These are phyloP conservation scores for Triplophysa rosa DNA, from an alignment of 2,113 vertebrate genomes.

Conservation along the genomic window DNA sequence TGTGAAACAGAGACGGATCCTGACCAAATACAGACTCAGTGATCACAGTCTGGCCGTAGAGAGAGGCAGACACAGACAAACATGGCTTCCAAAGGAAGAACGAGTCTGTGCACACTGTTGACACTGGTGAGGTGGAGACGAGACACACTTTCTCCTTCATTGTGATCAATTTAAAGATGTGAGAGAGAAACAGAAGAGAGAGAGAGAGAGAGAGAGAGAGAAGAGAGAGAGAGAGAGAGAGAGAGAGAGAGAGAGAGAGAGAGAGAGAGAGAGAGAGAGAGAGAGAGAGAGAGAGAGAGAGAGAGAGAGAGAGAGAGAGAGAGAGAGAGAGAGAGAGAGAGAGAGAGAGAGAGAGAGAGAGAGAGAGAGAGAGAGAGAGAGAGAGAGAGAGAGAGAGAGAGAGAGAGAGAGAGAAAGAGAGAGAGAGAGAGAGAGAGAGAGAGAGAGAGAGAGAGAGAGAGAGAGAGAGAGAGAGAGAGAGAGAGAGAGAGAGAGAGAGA, in stretches of 20 bases:
- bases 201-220: too few species aligned
- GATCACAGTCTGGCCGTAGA: too few species aligned
- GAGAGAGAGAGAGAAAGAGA: not conserved
- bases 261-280: constrained; percentile 28
- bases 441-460: constrained; percentile 28
- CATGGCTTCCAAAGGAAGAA: too few species aligned
- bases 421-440: not conserved
- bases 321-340: constrained; percentile 28
- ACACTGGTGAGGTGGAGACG: too few species aligned
- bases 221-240: not conserved
- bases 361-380: not conserved
- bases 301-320: not conserved
- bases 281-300: not conserved
- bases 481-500: not conserved
- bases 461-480: not conserved
- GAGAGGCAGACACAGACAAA: too few species aligned
- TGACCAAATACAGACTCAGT: too few species aligned
- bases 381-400: constrained; percentile 27
- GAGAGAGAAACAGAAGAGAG: too few species aligned
- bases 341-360: not conserved
- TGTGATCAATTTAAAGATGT: too few species aligned
- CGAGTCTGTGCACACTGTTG: too few species aligned
- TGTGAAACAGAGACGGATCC: too few species aligned
- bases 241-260: constrained; percentile 15
- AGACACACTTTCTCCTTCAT: too few species aligned